Evolutionary conservation across 2,113 vertebrate genomes (phyloP).

Genomic region (Cairina moschata): DNA sequence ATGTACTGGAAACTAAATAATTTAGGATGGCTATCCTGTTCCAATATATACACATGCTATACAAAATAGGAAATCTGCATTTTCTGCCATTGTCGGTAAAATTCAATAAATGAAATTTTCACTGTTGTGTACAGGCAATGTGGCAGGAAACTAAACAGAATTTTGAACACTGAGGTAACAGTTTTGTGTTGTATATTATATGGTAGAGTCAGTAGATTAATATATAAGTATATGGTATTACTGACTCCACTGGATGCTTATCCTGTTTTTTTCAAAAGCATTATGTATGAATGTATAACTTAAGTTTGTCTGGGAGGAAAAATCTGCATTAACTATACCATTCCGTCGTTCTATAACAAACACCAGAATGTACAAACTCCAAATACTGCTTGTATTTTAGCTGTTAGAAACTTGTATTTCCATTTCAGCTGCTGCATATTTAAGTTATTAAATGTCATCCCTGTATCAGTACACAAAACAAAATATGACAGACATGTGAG

Average conservation of each 20-base stretch:
- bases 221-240: neutral
- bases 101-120: constrained; percentile 9
- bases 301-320: neutral
- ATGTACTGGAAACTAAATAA: constrained; percentile 18
- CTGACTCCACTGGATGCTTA: neutral
- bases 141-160: neutral
- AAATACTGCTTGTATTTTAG: neutral
- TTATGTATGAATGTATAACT: neutral
- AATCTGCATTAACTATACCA: neutral
- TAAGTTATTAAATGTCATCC: constrained; percentile 6
- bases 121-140: neutral
- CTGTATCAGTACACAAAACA: neutral
- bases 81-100: constrained; percentile 23
- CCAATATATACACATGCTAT: neutral
- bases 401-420: neutral
- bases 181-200: neutral
- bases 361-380: neutral
- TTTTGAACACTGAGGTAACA: neutral
- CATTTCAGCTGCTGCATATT: neutral
- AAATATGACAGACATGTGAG: neutral
- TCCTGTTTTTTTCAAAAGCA: neutral
- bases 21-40: constrained; percentile 14
- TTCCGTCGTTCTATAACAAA: neutral
- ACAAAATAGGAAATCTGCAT: neutral
- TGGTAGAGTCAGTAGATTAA: neutral